Base-by-base conservation (phyloP, 2,113 vertebrate species). In the Ellobius talpinus region DNA sequence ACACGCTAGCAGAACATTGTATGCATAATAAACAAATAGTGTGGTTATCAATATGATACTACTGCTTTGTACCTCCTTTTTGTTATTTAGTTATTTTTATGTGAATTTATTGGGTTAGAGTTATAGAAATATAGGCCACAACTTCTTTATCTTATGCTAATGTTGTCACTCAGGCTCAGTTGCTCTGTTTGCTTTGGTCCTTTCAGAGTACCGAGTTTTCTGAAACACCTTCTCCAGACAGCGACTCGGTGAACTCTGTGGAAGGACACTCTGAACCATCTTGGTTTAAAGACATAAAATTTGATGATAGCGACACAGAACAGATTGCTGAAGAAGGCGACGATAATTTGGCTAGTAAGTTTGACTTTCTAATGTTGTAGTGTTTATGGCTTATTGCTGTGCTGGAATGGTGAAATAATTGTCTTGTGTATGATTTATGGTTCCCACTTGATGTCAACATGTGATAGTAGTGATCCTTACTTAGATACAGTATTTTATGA, bases 261-360 rank as follows among this genome's bases (percentile, higher is more conserved):
- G 99, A 99, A 97, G 99, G 99, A n/a, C 99, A 99, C 81, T 99
- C 99, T 0, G 99, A 99, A 96, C 99, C 99, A 7, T 99, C 99
- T 3, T 99, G 99, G 99, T 99, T 99, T 98, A 99, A 99, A 98
- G 99, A 99, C 98, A 99, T 99, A 94, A 99, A 99, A 98, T 99
- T 99, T 98, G 99, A 99, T 93, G 99, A 99, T 98, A 99, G 99
- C 50, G 99, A 99, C 98, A 99, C 99, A 0, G 99, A 99, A 96
- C 99, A 99, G 97, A 99, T 99, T 39, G 99, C 98, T 86, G 99
- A 99, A 93, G 99, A 99, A 97, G 99, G 98, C 3, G 99, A 99
- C 65, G 99, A 99, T 98, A 99, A 98, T 94, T 98, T 99, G 98
- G 98, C 99, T 58, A 99, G 99, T 99, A 98, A 99, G 99, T 99